phyloP scores from a whole-genome alignment of 2,797 vertebrate species.

The Eulemur mongoz region DNA sequence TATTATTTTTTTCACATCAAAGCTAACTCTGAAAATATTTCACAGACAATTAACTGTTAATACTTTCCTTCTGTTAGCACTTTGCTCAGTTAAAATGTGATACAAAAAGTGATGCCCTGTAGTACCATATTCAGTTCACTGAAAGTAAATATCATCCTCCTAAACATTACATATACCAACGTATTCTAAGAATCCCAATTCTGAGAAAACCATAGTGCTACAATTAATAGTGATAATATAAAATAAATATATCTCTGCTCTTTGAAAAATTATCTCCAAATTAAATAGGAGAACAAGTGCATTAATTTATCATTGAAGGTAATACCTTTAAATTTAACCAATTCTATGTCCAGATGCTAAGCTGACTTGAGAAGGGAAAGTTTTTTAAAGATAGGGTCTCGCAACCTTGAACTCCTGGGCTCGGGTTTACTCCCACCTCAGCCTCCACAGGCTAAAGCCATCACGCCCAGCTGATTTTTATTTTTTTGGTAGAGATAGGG shows the following conservation, averaged over 20 bases:
- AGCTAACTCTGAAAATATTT: conserved; percentile 71
- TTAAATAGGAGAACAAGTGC: neutral
- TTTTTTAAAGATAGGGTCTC: neutral
- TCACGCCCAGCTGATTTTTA: neutral
- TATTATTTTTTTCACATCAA: conserved; percentile 69
- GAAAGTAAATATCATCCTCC: conserved; percentile 18
- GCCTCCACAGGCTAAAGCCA: neutral
- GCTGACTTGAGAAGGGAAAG: neutral
- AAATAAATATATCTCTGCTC: neutral
- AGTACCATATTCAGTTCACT: conserved; percentile 33
- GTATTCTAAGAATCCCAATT: neutral
- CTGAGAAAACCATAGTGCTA: neutral
- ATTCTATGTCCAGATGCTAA: neutral
- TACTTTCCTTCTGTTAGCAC: conserved; percentile 62
- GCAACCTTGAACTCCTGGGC: neutral
- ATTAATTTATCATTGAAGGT: neutral
- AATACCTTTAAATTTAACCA: neutral
- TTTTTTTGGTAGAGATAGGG: neutral
- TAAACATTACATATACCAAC: neutral
- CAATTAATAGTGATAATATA: neutral
- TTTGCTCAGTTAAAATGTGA: conserved; percentile 50
- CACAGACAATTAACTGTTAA: conserved; percentile 76
- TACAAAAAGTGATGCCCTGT: conserved; percentile 22
- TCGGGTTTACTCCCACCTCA: neutral
- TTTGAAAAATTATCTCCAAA: conserved; percentile 17